Conservation (phyloP, 2,113 vertebrate genomes). For the Lethenteron reissneri region DNA sequence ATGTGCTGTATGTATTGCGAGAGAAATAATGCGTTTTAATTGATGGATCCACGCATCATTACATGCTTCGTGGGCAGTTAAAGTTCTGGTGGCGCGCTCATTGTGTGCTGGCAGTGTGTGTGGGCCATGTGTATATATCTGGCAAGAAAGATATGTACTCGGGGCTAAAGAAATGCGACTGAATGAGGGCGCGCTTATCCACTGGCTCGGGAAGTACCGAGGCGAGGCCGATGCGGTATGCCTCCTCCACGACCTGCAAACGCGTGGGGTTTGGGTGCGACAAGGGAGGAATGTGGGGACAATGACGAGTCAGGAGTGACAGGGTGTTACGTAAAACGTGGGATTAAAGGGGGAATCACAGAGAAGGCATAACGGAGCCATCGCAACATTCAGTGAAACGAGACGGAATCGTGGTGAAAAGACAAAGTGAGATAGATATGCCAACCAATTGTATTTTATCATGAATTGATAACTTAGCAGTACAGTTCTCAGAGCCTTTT, state of each 20-base stretch:
- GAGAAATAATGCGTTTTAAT: no score
- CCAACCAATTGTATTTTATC: no score
- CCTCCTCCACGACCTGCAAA: slow-evolving; percentile 51
- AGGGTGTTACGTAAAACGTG: background rate
- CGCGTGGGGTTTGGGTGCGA: slow-evolving; percentile 6
- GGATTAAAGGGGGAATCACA: background rate
- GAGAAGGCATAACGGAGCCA: background rate
- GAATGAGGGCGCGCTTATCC: slow-evolving; percentile 76
- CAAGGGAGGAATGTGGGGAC: no score
- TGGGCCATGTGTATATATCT: slow-evolving; percentile 62
- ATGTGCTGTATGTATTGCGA: no score
- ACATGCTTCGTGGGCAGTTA: no score
- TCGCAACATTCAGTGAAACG: no score
- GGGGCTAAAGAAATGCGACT: slow-evolving; percentile 50
- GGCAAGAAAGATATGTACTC: slow-evolving; percentile 66
- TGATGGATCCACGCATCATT: no score
- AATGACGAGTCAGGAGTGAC: slow-evolving; percentile 5
- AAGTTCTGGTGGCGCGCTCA: no score
- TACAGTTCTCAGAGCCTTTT: no score
- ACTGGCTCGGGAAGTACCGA: slow-evolving; percentile 68
- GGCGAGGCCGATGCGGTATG: slow-evolving; percentile 56
- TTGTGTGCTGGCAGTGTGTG: slow-evolving; percentile 49
- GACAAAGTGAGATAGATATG: no score
- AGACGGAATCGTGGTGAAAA: background rate
- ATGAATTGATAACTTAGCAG: no score